Base-by-base conservation (phyloP, 92 coral and sea anemone species). In the Pocillopora grandis region DNA sequence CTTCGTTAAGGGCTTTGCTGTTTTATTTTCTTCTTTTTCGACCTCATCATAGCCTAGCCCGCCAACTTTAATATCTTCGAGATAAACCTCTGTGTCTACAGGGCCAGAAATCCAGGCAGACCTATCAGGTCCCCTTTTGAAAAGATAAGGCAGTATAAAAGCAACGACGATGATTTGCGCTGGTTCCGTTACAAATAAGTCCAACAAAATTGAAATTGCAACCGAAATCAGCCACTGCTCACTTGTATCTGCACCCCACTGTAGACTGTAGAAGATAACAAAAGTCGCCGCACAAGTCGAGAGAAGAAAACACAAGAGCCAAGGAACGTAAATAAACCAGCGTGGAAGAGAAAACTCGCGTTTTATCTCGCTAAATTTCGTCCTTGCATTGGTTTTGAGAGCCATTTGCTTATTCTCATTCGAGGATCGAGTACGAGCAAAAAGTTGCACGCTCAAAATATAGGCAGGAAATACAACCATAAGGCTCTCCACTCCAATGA, bases 191-290 rank as follows among this genome's bases (percentile, higher is more conserved):
- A 90, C 85, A 59, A 83, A 86, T 1, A 90, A 82, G 63, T 90
- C 93, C 52, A 86, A 58, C 1, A 78, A 67, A 64, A 90, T 14
- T 2, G 93, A 71, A 86, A 86, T 86, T 19, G 70, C 62, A 2
- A 86, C 77, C 12, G 93, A 86, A 56, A 86, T 64, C n/a, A 90
- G 76, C 93, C 93, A 90, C 77, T 86, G 77, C 16, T 62, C 83
- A 20, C 90, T 79, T 10, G 71, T 77, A 17, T 86, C 83, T n/a
- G 71, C 70, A 15, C 88, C 93, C 93, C 93, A 90, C 60, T 68
- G 80, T 37, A 90, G 76, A 20, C 88, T 86, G 79, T 90, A 90
- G 49, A 90, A 86, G 55, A 90, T 67, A 48, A 90, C 71, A 55
- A 90, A 86, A 33, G 80, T 18, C 37, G 90, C 89, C 55, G 90